Evolutionary conservation across 2,888 invertebrate genomes (phyloP), one percentile per base, ranked within the genome.

Genomic region (Cistogaster globosa): DNA sequence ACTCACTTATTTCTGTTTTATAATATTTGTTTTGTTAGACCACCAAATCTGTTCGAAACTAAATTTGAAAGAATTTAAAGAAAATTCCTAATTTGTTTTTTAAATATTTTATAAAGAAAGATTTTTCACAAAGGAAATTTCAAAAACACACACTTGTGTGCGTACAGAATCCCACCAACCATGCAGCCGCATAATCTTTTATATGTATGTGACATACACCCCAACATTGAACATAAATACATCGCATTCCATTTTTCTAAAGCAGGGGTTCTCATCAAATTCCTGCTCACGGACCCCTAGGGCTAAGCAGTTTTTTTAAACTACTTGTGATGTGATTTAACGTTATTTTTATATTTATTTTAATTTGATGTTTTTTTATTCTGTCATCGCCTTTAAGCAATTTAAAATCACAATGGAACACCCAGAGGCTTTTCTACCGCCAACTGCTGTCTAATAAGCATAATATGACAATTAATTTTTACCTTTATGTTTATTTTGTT

Each of bases 391-490:
- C 32, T 32, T 5, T 32, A 32, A 32, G 32, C 32, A 32, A 7
- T 22, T 65, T 20, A 42, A 4, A 18, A 38, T 16, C 36, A 5
- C 45, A 7, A 26, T 60, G 26, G 7, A 71, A 20, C 63, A 8
- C 38, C 14, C 1, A 22, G 20, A 45, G 12, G 8, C 9, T 42
- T 42, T 4, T 1, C 12, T 42, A 42, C 2, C 11, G 12, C 12
- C 42, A 11, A 2, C 1, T 42, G 11, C 42, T n/a, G n/a, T n/a
- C n/a, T 84, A 84, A 85, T 81, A 81, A 85, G 77, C 77, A 85
- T 81, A 81, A 81, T 85, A 78, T 78, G 77, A 69, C 77, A 82
- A 74, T 77, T 74, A 81, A 77, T 81, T 79, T 84, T 53, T 62
- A 63, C 16, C n/a, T 42, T 14, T 32, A 8, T 32, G 11, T 26